Conservation (phyloP, 2,888 invertebrate genomes). For the Argyra leucocephala region DNA sequence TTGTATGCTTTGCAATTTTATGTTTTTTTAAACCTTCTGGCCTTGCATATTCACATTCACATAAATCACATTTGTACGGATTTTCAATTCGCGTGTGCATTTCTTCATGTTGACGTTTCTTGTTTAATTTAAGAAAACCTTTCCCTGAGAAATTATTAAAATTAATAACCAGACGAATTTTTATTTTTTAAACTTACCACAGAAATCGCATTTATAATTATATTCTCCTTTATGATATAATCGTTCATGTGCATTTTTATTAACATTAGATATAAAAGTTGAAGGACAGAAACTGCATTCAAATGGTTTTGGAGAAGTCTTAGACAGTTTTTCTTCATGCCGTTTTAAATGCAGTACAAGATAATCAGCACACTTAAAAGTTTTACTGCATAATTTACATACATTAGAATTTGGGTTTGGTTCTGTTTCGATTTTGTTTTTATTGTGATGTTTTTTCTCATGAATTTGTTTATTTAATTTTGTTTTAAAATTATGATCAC, state of each 20-base stretch:
- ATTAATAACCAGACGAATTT: not conserved
- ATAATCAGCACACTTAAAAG: not conserved
- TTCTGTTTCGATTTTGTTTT: not conserved
- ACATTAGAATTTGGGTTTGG: not conserved
- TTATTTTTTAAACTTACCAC: not conserved
- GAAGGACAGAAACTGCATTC: constrained; percentile 7
- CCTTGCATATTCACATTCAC: constrained; percentile 1
- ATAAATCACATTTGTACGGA: constrained; percentile 7
- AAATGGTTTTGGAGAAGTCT: not conserved
- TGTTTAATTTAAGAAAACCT: constrained; percentile 7
- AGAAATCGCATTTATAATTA: constrained; percentile 11
- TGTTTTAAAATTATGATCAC: constrained; percentile 1
- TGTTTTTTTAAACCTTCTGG: constrained; percentile 8
- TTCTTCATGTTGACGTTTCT: constrained; percentile 9
- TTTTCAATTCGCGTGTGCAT: constrained; percentile 9
- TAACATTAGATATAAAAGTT: not conserved
- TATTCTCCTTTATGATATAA: constrained; percentile 7
- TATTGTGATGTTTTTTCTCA: not conserved
- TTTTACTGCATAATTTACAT: not conserved
- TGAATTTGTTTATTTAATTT: constrained; percentile 9
- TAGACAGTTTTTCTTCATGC: not conserved
- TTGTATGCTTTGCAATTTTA: not conserved
- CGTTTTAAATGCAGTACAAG: constrained; percentile 3
- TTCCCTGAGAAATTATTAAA: not conserved
- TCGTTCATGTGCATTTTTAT: constrained; percentile 1